Evolutionary conservation across 2,888 invertebrate species (phyloP), one percentile per base, ranked within the genome.

Genomic region (Villa cingulata): DNA sequence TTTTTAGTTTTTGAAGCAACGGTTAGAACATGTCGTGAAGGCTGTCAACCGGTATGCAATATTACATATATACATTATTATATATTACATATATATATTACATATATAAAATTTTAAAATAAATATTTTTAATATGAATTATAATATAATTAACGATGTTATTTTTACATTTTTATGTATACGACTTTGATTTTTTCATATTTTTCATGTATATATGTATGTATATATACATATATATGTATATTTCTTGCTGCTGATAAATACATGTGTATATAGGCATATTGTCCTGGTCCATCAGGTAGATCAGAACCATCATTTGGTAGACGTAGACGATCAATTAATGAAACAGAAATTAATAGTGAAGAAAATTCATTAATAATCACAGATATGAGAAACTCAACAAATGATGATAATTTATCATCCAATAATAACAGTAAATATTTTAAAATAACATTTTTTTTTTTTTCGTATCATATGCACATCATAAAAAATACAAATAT

Each of bases 1-100:
- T 90, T 90, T 74, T 70, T 92, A 56, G 88, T 91, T 1, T 92
- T 92, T 60, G 91, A 92, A 69, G 91, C 91, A 1, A 91, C 87
- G 0, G 91, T 92, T 0, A 73, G 86, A 48, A 88, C 89, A 1
- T 92, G 91, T 58, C 73, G 88, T 38, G 88, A 89, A 43, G 88
- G 89, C 9, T 92, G 91, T 60, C 88, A 89, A 62, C 90, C 91
- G 41, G 80, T 80, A 58, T 42, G 16, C 68, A 72, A 63, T n/a
- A n/a, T n/a, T n/a, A n/a, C n/a, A n/a, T n/a, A n/a, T n/a, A n/a
- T n/a, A n/a, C n/a, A n/a, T n/a, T n/a, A n/a, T n/a, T n/a, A n/a
- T n/a, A n/a, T n/a, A n/a, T n/a, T n/a, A n/a, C n/a, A n/a, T n/a
- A n/a, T n/a, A n/a, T n/a, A n/a, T n/a, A n/a, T n/a, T n/a, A n/a